phyloP scores from a whole-genome alignment of 37 sponge, comb jelly and placozoan genomes.

The Dysidea cf. avara region DNA sequence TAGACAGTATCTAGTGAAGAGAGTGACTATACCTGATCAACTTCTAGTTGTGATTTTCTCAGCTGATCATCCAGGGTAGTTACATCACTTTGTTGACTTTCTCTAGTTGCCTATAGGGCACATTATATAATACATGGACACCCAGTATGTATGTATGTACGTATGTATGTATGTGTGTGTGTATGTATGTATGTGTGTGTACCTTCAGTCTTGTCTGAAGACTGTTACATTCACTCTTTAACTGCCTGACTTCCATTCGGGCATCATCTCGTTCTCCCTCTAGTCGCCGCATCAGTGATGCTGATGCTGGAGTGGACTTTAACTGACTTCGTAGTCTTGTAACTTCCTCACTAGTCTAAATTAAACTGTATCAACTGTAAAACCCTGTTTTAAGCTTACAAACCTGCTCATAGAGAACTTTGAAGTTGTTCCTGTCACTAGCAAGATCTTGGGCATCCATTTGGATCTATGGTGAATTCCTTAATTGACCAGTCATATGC shows the following conservation, averaged over 20 bases:
- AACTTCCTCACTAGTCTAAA: slow-evolving; percentile 72
- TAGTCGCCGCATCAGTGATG: slow-evolving; percentile 35
- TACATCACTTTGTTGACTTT: slow-evolving; percentile 40
- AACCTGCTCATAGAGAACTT: slow-evolving; percentile 92
- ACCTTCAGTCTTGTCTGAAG: slow-evolving; percentile 41
- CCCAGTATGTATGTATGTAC: background rate
- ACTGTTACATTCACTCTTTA: slow-evolving; percentile 23
- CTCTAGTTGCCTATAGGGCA: slow-evolving; percentile 23
- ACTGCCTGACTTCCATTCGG: slow-evolving; percentile 36
- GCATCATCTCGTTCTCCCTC: slow-evolving; percentile 84
- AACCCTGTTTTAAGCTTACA: background rate
- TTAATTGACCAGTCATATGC: background rate
- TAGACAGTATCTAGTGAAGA: background rate
- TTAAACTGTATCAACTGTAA: background rate
- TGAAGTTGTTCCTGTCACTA: slow-evolving; percentile 89
- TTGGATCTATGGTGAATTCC: slow-evolving; percentile 57
- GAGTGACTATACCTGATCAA: slow-evolving; percentile 46
- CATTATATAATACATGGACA: background rate
- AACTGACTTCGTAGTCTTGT: slow-evolving; percentile 37
- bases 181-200: background rate
- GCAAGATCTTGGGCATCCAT: slow-evolving; percentile 64
- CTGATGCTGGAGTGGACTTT: slow-evolving; percentile 9
- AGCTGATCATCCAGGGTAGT: slow-evolving; percentile 51
- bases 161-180: background rate
- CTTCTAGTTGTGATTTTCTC: slow-evolving; percentile 50